A percentile compares a stretch with the other conserved stretches of the same genome.
These are phyloP conservation scores for Patiria pectinifera DNA, from an alignment of 53 echinoderm and acorn worm species.

Conservation along the genomic window DNA sequence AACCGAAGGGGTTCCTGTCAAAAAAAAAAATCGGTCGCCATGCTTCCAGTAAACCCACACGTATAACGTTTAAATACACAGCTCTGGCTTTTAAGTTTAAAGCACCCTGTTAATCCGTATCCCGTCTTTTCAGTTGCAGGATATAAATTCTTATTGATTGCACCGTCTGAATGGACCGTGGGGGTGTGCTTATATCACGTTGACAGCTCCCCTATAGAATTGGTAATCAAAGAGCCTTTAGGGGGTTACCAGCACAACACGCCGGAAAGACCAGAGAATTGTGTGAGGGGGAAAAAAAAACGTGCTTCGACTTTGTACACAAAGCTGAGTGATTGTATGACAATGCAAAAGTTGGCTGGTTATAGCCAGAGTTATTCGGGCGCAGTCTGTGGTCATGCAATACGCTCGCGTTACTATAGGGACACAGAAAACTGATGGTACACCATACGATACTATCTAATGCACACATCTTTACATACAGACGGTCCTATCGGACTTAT, in stretches of 20 bases:
- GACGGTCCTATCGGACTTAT: neutral
- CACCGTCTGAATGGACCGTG: neutral
- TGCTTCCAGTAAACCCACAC: too few relatives aligned
- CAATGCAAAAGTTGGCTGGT: neutral
- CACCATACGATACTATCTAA: neutral
- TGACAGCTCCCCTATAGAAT: conserved; percentile 43
- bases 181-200: neutral
- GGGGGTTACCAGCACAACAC: neutral
- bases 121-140: neutral
- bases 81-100: conserved; percentile 5
- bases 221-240: conserved; percentile 10
- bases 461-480: neutral
- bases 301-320: conserved; percentile 35
- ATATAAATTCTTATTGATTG: conserved; percentile 45
- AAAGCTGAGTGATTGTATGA: neutral
- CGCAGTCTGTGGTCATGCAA: neutral
- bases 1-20: neutral
- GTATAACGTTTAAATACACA: conserved; percentile 20
- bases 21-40: neutral
- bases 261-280: neutral
- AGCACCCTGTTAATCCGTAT: conserved; percentile 13
- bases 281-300: neutral
- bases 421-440: neutral
- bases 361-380: neutral
- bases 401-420: neutral